A percentile compares a stretch with the other conserved stretches of the same genome.
Evolutionary conservation across 2,888 invertebrate species (phyloP).

Genomic region (Leptinotarsa rubiginosa): DNA sequence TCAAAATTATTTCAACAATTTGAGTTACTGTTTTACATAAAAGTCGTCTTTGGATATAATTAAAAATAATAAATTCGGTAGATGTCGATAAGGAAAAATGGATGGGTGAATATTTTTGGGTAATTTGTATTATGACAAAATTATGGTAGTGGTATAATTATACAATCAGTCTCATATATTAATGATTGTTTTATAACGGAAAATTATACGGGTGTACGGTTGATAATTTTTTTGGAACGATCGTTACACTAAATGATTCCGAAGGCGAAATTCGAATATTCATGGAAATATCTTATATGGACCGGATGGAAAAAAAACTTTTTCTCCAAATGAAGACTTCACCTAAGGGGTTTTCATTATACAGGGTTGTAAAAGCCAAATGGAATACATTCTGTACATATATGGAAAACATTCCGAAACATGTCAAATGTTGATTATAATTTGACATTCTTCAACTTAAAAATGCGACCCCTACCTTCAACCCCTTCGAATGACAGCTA

Average conservation of each 20-base stretch:
- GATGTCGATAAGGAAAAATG: slow-evolving; percentile 35
- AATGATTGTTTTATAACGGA: slow-evolving; percentile 20
- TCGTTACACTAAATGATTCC: background rate
- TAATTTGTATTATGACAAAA: slow-evolving; percentile 22
- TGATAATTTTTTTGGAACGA: background rate
- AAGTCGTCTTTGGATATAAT: slow-evolving; percentile 36
- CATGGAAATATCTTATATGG: background rate
- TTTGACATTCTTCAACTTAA: no score
- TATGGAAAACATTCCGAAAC: no score
- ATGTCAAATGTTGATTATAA: no score
- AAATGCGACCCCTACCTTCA: no score
- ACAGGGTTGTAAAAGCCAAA: no score
- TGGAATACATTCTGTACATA: no score
- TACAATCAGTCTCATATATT: slow-evolving; percentile 16
- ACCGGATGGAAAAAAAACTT: no score
- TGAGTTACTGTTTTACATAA: slow-evolving; percentile 58
- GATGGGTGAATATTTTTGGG: slow-evolving; percentile 35
- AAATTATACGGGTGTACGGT: slow-evolving; percentile 4
- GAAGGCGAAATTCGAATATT: background rate
- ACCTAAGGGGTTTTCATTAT: no score
- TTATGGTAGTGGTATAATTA: slow-evolving; percentile 23
- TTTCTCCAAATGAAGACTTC: no score
- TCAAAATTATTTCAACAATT: slow-evolving; percentile 57
- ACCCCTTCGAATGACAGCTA: no score
- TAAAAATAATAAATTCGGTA: slow-evolving; percentile 40